Conservation (phyloP, 2,888 invertebrate species). For the Caenorhabditis angaria region DNA sequence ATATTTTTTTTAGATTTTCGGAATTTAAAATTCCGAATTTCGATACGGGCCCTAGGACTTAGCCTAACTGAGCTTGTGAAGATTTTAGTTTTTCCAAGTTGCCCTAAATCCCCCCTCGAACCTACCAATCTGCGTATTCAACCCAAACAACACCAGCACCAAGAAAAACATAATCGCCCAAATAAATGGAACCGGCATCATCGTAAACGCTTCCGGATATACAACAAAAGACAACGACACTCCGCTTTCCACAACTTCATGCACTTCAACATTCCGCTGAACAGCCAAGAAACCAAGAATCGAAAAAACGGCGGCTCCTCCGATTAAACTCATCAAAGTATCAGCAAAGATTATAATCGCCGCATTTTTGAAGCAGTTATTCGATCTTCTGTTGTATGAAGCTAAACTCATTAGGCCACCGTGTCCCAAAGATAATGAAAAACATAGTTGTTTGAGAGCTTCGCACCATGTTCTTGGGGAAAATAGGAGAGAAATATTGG, state of each 20-base stretch:
- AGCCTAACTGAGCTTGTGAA: too few relatives aligned
- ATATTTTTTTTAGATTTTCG: too few relatives aligned
- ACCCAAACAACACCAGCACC: constrained; percentile 73
- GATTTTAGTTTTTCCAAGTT: too few relatives aligned
- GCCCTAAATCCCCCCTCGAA: not conserved
- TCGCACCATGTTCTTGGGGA: constrained; percentile 53
- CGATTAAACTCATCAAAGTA: not conserved
- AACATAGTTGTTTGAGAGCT: constrained; percentile 67
- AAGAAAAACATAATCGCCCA: constrained; percentile 73
- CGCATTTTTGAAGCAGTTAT: not conserved
- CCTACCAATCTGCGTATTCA: constrained; percentile 48
- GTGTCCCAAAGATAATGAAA: constrained; percentile 64
- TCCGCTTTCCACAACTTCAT: constrained; percentile 57
- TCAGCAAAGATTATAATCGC: not conserved
- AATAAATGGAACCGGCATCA: constrained; percentile 71
- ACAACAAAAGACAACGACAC: constrained; percentile 73
- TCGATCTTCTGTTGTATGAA: not conserved
- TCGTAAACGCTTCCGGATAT: constrained; percentile 72
- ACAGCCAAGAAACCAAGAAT: constrained; percentile 55
- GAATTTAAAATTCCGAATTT: too few relatives aligned
- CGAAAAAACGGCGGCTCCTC: constrained; percentile 49
- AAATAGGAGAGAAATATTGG: constrained; percentile 50
- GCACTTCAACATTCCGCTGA: constrained; percentile 24
- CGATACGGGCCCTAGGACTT: too few relatives aligned
- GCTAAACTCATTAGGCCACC: not conserved